Evolutionary conservation across 2,888 invertebrate species (phyloP), one percentile per base, ranked within the genome.

Genomic region (Stegophylla sp.): DNA sequence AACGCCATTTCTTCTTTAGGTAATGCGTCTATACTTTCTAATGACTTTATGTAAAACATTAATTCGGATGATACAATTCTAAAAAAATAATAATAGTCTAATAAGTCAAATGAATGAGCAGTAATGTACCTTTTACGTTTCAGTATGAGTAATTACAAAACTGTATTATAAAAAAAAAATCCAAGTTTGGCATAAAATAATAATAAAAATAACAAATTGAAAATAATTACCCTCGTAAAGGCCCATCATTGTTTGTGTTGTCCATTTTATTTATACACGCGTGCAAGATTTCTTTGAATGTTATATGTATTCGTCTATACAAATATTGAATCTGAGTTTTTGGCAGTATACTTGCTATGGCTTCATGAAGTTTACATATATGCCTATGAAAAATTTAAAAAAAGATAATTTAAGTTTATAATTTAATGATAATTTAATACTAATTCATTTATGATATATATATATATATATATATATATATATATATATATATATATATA

Each of bases 201-300:
- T n/a, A 34, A 41, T 23, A 66, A 51, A 82, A 72, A 59, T 5
- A n/a, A n/a, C n/a, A n/a, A n/a, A 73, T 48, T 17, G 7, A 83
- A 75, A 79, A 20, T 17, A 34, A 66, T 59, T 86, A 89, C 89
- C 96, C 97, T 86, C 97, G 97, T 86, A 97, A 95, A 1, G 97
- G 97, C 69, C 97, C 96, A n/a, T 97, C 97, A 88, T 97, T 95
- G 84, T 96, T 97, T 81, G 92, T 91, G 84, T 98, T 94, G 86
- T 95, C 95, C 89, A 96, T 91, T 86, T 92, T 92, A 3, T 91
- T 86, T 84, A 98, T 88, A 86, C 95, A 94, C 85, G 94, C 93
- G 87, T 94, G 89, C 84, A 97, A 88, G 86, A 94, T 92, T 84
- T 92, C 92, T 88, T 96, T 95, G 86, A 98, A 96, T 85, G 92